A percentile compares a stretch with the other conserved stretches of the same genome.
Evolutionary conservation across 2,888 invertebrate species (phyloP).

Genomic region (Andrena haemorrhoa): DNA sequence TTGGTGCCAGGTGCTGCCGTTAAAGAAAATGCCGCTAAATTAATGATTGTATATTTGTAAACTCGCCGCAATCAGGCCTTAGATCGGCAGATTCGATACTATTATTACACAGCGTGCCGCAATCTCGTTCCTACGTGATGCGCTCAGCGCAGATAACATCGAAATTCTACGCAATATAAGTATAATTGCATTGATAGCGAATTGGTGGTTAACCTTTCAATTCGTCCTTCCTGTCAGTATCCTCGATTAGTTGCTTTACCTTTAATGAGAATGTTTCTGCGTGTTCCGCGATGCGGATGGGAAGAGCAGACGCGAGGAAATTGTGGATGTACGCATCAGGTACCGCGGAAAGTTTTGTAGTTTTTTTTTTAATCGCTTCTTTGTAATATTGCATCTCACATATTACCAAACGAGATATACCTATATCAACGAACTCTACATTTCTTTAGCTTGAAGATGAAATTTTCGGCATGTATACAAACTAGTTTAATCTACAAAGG

Average conservation of each 20-base stretch:
- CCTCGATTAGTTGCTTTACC: slow-evolving; percentile 28
- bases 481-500: too few species aligned
- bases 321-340: too few species aligned
- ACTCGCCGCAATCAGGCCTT: slow-evolving; percentile 10
- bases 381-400: too few species aligned
- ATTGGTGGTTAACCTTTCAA: slow-evolving; percentile 11
- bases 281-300: background rate
- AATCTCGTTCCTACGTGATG: slow-evolving; percentile 39
- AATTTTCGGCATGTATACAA: too few species aligned
- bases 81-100: slow-evolving; percentile 20
- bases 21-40: slow-evolving; percentile 1
- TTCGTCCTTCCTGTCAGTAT: slow-evolving; percentile 23
- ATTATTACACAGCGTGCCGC: slow-evolving; percentile 6
- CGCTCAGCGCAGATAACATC: slow-evolving; percentile 30
- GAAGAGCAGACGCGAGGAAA: background rate
- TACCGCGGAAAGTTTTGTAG: too few species aligned
- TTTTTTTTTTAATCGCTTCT: too few species aligned
- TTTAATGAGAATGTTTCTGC: slow-evolving; percentile 8
- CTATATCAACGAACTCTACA: too few species aligned
- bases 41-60: slow-evolving; percentile 35
- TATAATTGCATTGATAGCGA: slow-evolving; percentile 42
- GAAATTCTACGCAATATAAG: slow-evolving; percentile 5
- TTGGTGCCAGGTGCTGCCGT: background rate
- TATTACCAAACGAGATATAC: too few species aligned
- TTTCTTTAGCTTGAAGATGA: too few species aligned